Evolutionary conservation across 2,113 vertebrate genomes (phyloP), one percentile per base, ranked within the genome.

Genomic region (Myrmecobius fasciatus): DNA sequence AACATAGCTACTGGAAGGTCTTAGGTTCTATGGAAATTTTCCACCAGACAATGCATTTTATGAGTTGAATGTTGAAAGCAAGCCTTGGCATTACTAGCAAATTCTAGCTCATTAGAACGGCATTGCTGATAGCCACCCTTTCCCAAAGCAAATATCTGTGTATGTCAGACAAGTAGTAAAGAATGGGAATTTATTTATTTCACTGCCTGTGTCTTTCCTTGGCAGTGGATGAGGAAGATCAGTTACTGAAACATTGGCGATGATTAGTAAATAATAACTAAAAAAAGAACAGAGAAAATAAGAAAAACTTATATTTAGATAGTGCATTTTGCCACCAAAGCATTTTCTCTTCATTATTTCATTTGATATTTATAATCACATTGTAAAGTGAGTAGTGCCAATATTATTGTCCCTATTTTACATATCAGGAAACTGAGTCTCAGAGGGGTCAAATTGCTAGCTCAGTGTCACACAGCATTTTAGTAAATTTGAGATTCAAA

Each of bases 41-140:
- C 67, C 67, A 83, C n/a, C 67, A 83, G 67, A 46, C 12, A 14
- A 8, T 90, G 67, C 54, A 0, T 28, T 53, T 26, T 51, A n/a
- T 91, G 49, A 75, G 20, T 52, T 90, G 26, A 0, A 53, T 96
- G 89, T 94, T 51, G 89, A 93, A 94, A 67, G 52, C 52, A 12
- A 24, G 31, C 24, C 43, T 90, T 91, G 95, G 51, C n/a, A 3
- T 54, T 9, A 36, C 47, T 52, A 53, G 89, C 46, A 91, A 48
- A 24, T 52, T 25, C 0, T 25, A 47, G 28, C 89, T 53, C 43
- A 26, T 53, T 91, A 26, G 89, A 53, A 0, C 10, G 53, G 24
- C 89, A 52, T 53, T 36, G 53, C 52, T 36, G 20, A 54, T n/a
- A 92, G 56, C 90, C 67, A 10, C 28, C 26, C 36, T 46, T 49